Evolutionary conservation across 2,888 invertebrate species (phyloP).

Genomic region (Epiblema foenella): DNA sequence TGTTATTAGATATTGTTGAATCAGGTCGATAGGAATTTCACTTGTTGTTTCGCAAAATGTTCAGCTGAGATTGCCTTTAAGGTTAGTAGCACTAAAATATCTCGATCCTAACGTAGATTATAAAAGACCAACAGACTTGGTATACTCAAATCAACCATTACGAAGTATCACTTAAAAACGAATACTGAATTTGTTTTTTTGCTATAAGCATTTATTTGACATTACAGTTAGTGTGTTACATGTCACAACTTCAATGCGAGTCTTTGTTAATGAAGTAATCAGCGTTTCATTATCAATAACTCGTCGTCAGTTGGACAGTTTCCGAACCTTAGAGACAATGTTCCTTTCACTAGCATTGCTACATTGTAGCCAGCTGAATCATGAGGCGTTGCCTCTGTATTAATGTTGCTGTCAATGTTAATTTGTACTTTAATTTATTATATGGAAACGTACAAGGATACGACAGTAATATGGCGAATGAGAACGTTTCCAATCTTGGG

Average conservation of each 20-base stretch:
- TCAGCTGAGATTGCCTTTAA: too few relatives aligned
- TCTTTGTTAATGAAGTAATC: slow-evolving; percentile 37
- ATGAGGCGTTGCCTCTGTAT: slow-evolving; percentile 36
- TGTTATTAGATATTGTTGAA: background rate
- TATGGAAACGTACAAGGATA: background rate
- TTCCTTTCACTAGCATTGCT: slow-evolving; percentile 41
- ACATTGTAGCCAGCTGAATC: slow-evolving; percentile 48
- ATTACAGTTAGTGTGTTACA: slow-evolving; percentile 2
- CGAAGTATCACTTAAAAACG: background rate
- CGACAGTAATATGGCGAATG: background rate
- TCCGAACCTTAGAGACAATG: slow-evolving; percentile 37
- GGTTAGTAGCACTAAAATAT: too few relatives aligned
- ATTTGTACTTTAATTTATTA: slow-evolving; percentile 3
- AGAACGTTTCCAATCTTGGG: too few relatives aligned
- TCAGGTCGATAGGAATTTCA: background rate
- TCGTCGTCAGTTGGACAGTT: slow-evolving; percentile 31
- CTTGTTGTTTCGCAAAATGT: background rate
- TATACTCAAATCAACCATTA: too few relatives aligned
- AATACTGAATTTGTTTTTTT: too few relatives aligned
- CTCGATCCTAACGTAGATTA: too few relatives aligned
- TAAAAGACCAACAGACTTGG: too few relatives aligned
- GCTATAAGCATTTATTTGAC: too few relatives aligned
- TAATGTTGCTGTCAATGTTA: slow-evolving; percentile 28
- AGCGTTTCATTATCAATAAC: slow-evolving; percentile 24
- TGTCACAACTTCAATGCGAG: slow-evolving; percentile 10